Conservation (phyloP, 2,113 vertebrate species). For the Pedionomus torquatus region DNA sequence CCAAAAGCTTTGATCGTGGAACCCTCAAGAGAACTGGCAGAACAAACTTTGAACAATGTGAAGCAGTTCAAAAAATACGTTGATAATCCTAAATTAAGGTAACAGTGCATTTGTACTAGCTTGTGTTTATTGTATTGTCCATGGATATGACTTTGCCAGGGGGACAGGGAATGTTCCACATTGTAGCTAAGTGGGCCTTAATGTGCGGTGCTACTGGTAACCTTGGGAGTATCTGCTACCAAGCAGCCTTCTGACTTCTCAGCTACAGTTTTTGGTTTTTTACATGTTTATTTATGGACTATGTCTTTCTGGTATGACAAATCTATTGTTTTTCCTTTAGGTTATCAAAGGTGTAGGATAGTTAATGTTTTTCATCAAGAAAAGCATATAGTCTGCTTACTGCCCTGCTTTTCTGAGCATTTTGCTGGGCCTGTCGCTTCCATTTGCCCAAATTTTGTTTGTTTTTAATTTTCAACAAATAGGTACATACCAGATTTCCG, state of each 20-base stretch:
- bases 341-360: background rate
- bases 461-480: background rate
- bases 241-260: background rate
- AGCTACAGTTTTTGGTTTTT: background rate
- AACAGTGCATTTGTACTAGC: background rate
- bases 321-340: background rate
- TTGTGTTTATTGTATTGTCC: background rate
- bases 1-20: constrained; percentile 95
- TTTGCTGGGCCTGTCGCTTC: background rate
- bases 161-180: accelerated
- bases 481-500: background rate
- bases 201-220: background rate
- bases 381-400: background rate
- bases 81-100: constrained; percentile 94
- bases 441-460: background rate
- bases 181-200: background rate
- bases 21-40: constrained; percentile 93
- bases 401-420: background rate
- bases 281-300: background rate
- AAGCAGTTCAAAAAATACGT: constrained; percentile 94
- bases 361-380: background rate
- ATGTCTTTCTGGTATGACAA: background rate
- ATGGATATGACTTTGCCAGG: accelerated
- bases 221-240: background rate
- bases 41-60: constrained; percentile 93